Evolutionary conservation across 2,888 invertebrate genomes (phyloP), one percentile per base, ranked within the genome.

Genomic region (Caenorhabditis afra): DNA sequence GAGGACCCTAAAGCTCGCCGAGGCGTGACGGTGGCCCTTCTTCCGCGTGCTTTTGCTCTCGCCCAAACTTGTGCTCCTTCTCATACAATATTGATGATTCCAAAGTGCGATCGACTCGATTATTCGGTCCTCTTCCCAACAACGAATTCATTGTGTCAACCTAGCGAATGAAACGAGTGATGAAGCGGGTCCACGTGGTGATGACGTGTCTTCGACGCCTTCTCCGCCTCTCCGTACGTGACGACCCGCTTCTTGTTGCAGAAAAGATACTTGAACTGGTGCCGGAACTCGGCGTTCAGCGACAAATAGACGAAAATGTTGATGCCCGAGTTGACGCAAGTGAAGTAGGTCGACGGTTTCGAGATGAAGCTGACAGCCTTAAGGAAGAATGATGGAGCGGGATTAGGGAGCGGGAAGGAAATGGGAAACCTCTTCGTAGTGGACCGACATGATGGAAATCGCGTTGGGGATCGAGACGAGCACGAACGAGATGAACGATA

Each of bases 281-380:
- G 61, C 12, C 85, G 76, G 64, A 84, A 85, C 62, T 85, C 85
- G 50, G 77, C 57, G 45, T 85, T 85, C 64, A 85, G 62, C 20
- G 68, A 65, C 37, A 85, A 77, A 52, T 85, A 85, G 20, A 85
- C 83, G 61, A 85, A 85, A n/a, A 84, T 77, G 53, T 84, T 82
- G 65, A 85, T 79, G 37, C 84, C 83, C 0, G 83, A 83, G 58
- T 85, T 85, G 65, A 85, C 59, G 76, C 84, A 85, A 8, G 84
- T 83, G 59, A 81, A 80, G 65, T 81, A 85, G 23, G 82, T 81
- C 7, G 85, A 79, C 29, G 85, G 84, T 57, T 84, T 84, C 12
- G 80, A 73, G 45, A 85, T 83, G 67, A 80, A 76, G 55, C 83
- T 79, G 58, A 71, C 70, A 47, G 80, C 81, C 82, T 84, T 59